Conservation (phyloP, 2,113 vertebrate genomes). For the Acrocephalus kingi region DNA sequence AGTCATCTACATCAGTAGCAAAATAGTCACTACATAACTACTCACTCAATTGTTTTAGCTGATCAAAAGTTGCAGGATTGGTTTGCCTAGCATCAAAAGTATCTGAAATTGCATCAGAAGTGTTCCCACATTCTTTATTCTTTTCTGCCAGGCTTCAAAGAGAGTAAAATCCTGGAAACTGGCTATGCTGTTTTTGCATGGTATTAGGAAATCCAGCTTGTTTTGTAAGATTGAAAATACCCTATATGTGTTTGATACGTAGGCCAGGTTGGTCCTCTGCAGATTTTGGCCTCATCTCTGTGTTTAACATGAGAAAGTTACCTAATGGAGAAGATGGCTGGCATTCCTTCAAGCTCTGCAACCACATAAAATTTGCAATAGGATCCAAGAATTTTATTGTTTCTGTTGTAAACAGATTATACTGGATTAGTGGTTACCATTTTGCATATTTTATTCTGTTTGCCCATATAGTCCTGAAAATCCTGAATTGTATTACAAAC, state of each 20-base stretch:
- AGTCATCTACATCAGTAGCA: not conserved
- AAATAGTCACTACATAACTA: not conserved
- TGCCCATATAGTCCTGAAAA: not conserved
- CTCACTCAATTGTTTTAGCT: not conserved
- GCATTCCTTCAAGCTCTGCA: not conserved
- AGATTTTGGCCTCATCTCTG: not conserved
- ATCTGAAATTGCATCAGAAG: not conserved
- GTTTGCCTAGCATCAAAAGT: slow-evolving; percentile 9
- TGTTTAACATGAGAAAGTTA: not conserved
- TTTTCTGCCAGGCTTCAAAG: slow-evolving; percentile 37
- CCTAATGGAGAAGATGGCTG: not conserved
- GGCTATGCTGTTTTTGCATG: not conserved
- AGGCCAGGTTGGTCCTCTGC: not conserved
- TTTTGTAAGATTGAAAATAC: not conserved
- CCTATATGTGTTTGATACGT: not conserved
- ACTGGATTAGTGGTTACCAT: slow-evolving; percentile 6
- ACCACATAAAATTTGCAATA: not conserved
- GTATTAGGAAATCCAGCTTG: not conserved
- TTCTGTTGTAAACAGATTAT: slow-evolving; percentile 45
- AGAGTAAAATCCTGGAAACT: not conserved
- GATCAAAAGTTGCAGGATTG: not conserved
- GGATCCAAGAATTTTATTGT: not conserved
- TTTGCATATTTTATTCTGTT: not conserved
- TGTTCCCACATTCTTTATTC: slow-evolving; percentile 19
- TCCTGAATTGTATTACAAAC: not conserved